Evolutionary conservation across 2,113 vertebrate genomes (phyloP).

Genomic region (Hypanus sabinus): DNA sequence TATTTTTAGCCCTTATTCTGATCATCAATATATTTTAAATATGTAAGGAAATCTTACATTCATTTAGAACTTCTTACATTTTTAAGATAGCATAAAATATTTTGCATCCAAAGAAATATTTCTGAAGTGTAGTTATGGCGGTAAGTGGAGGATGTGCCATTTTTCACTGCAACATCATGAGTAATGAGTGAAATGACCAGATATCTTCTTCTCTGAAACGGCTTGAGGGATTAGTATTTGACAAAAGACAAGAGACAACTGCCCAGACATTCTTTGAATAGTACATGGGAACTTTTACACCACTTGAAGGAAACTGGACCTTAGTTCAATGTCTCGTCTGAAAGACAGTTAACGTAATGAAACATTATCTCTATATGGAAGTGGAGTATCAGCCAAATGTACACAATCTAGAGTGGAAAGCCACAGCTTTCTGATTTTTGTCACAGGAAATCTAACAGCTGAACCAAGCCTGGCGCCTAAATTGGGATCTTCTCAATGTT

Average conservation of each 20-base stretch:
- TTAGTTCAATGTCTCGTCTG: neutral
- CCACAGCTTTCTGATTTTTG: too few species aligned
- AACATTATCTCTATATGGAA: neutral
- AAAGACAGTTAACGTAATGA: neutral
- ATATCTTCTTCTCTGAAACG: neutral
- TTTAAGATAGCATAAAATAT: neutral
- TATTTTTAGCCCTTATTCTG: neutral
- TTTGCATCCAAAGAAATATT: neutral
- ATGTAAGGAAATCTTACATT: neutral
- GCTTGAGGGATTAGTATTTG: neutral
- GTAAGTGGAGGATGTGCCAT: neutral
- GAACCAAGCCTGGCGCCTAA: neutral
- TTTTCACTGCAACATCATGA: neutral
- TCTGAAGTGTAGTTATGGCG: neutral
- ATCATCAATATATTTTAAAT: neutral
- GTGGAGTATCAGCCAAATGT: too few species aligned
- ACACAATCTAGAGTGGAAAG: too few species aligned
- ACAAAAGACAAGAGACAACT: neutral
- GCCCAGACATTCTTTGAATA: neutral
- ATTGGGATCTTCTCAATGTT: neutral
- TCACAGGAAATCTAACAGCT: too few species aligned
- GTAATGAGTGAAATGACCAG: neutral
- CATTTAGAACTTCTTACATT: neutral
- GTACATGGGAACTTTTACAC: neutral
- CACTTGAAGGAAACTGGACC: neutral